Base-by-base conservation (phyloP, 2,113 vertebrate species). In the Phaethornis superciliosus region DNA sequence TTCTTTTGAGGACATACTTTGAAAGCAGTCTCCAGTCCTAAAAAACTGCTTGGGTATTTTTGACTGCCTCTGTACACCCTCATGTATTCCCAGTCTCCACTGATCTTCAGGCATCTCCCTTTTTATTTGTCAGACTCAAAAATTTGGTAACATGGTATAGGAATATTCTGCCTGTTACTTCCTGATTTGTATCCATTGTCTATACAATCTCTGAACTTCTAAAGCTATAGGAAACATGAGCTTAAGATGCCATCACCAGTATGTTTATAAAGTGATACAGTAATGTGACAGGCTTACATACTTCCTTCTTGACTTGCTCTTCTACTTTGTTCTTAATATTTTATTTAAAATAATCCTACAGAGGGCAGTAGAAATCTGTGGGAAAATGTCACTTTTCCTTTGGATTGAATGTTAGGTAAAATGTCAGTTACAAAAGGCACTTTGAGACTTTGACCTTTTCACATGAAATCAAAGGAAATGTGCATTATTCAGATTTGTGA, bases 361-460 rank as follows among this genome's bases (percentile, higher is more conserved):
- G 96, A 86, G 95, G 96, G 97, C 96, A 95, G 94, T 54, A 97
- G 85, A 90, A 40, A 11, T 40, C 94, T 91, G 30, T 76, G 37
- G 67, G 80, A 54, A 95, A 91, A 72, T 12, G 7, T 9, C 20
- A 3, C 30, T 59, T 87, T 65, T 59, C 44, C 32, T 67, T 51
- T 72, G 77, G 12, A 28, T 30, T 59, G 35, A 70, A 47, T 59
- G 10, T 30, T 52, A 33, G 21, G 17, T 71, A 47, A 90, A 90
- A 71, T 23, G 7, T 13, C 15, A 76, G 12, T 4, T 28, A 14
- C 1, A 65, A 60, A 54, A 55, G 28, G 1, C 51, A 6, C 33
- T 42, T 2, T 27, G 27, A 65, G 42, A 14, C 15, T 81, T 89
- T 6, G 7, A n/a, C 37, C 3, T 91, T 79, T 58, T 33, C 42